Base-by-base conservation (phyloP, 2,797 vertebrate species). In the Nannoperca australis region DNA sequence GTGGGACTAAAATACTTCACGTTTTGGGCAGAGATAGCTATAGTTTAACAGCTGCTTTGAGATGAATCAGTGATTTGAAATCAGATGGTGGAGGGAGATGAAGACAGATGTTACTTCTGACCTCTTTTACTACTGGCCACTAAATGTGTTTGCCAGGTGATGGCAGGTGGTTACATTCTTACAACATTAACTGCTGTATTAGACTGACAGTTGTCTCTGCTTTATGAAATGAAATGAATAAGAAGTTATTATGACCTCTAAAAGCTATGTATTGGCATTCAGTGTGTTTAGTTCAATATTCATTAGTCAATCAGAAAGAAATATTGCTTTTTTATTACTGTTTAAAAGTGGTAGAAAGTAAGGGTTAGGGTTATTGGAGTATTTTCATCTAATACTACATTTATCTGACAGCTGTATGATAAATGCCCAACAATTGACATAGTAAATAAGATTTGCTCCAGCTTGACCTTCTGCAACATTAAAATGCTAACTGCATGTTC, bases 61-160 rank as follows among this genome's bases (percentile, higher is more conserved):
- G 24, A 32, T 69, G 66, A 69, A 30, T 67, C 17, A 17, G 20
- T 55, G 58, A 60, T 9, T 34, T 15, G 13, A 45, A 73, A 22
- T 30, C 60, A 64, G 40, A 17, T 30, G 32, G 49, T 20, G 53
- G 3, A 22, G 44, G 38, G 18, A 61, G 72, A 63, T 58, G 36
- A 50, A n/a, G 61, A 42, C 71, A 45, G 59, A 82, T 55, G 61
- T 60, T 70, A 6, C 22, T 40, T 27, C 30, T 10, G 13, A 10
- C 59, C 56, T 61, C 20, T 9, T 53, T 17, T 59, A 3, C 59
- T 70, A 58, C 17, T 56, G 49, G 1, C 18, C 10, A n/a, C 42
- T 9, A 55, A 70, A 70, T 44, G 15, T 62, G 30, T 54, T 32
- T 17, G 10, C 10, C 36, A 51, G 18, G 18, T 45, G 27, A 44